Evolutionary conservation across 2,888 invertebrate genomes (phyloP).

Genomic region (Molanna angustata): DNA sequence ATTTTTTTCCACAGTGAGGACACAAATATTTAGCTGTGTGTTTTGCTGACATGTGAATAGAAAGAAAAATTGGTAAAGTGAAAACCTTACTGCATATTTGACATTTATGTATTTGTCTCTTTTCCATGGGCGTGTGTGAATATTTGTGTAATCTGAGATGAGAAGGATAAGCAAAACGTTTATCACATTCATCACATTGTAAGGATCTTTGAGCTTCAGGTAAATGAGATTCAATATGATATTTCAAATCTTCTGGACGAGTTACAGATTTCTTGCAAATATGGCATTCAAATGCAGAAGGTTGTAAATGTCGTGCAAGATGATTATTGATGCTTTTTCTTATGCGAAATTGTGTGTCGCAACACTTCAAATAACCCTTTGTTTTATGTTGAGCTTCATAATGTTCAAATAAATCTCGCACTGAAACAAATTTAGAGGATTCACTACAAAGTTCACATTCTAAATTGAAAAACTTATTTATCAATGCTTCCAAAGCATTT

Average conservation of each 20-base stretch:
- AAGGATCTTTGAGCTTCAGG: constrained; percentile 32
- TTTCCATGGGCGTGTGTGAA: constrained; percentile 31
- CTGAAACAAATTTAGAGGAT: not conserved
- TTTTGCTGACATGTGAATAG: constrained; percentile 9
- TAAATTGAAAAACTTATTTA: constrained; percentile 9
- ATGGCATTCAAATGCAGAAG: constrained; percentile 34
- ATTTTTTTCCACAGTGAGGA: constrained; percentile 33
- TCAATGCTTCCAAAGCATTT: constrained; percentile 7
- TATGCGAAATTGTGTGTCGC: constrained; percentile 31
- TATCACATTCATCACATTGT: constrained; percentile 32
- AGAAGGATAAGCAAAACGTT: constrained; percentile 29
- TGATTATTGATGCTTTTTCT: constrained; percentile 31
- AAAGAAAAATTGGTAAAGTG: constrained; percentile 4
- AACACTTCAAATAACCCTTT: constrained; percentile 33
- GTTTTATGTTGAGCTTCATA: constrained; percentile 28
- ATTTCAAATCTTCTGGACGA: constrained; percentile 32
- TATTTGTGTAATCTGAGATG: constrained; percentile 30
- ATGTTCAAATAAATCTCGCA: constrained; percentile 20
- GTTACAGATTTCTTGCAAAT: constrained; percentile 33
- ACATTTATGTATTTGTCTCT: constrained; percentile 31
- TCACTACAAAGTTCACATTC: constrained; percentile 4
- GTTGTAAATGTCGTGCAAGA: constrained; percentile 34
- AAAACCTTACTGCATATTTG: constrained; percentile 33
- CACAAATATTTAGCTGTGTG: constrained; percentile 29
- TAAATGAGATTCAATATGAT: constrained; percentile 34